Conservation (phyloP, 2,113 vertebrate genomes). For the Arvicanthis niloticus region DNA sequence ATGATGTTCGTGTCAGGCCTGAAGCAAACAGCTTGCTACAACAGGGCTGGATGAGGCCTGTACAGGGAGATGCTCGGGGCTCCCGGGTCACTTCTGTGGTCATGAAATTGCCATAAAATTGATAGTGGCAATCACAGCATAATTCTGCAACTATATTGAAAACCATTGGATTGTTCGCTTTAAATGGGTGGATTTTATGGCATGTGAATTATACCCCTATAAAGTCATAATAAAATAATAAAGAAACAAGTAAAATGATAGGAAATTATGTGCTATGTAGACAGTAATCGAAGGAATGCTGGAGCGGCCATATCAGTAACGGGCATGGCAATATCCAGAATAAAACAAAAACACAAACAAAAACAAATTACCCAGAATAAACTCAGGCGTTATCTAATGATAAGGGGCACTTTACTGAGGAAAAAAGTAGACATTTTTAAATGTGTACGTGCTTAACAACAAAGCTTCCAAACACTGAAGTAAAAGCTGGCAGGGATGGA, state of each 20-base stretch:
- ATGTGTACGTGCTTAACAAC: neutral
- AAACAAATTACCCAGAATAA: too few relatives aligned
- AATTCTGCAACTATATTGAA: neutral
- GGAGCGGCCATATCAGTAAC: neutral
- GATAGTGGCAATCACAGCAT: neutral
- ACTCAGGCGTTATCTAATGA: neutral
- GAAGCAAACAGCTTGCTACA: neutral
- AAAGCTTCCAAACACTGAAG: neutral
- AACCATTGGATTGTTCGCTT: neutral
- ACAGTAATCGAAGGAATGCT: neutral
- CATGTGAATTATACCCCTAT: neutral
- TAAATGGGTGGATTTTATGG: neutral
- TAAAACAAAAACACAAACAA: neutral
- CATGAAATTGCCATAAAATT: neutral
- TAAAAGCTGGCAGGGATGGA: neutral
- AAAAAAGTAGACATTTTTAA: neutral
- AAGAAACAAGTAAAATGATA: neutral
- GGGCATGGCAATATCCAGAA: neutral
- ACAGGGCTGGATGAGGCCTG: accelerated
- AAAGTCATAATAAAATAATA: conserved; percentile 27
- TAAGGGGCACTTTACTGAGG: neutral
- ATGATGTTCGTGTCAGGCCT: neutral
- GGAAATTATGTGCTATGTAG: neutral
- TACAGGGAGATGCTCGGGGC: too few relatives aligned
- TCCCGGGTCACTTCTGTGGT: neutral